Evolutionary conservation across 1,140 invertebrate genomes (phyloP), one percentile per base, ranked within the genome.

Genomic region (Leptinotarsa undecemlineata): DNA sequence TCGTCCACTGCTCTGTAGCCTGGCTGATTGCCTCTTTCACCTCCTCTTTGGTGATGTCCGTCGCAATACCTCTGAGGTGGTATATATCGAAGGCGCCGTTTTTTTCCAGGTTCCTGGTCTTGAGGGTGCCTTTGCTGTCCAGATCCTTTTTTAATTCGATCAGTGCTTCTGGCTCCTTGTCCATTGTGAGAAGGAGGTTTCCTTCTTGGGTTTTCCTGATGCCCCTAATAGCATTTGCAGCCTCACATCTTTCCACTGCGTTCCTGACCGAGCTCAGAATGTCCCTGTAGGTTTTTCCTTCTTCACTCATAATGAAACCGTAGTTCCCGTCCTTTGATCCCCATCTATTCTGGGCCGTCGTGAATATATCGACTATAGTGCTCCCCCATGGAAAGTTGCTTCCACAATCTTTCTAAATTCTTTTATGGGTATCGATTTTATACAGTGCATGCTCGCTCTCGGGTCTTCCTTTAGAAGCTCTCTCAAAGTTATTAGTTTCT

Each of bases 151-250:
- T 63, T 15, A 74, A 21, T 4, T 57, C 60, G n/a, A 67, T 48
- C 17, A 74, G 47, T 0, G 14, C 66, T 3, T 74, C 42, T 21
- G n/a, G 4, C 20, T 71, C 48, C 33, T 57, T 73, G 15, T 73
- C 72, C 51, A 67, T 47, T 5, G 42, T 74, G 1, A 77, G 70
- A n/a, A 74, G 47, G 13, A 77, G 19, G 14, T 74, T 72, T n/a
- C 76, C 76, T 14, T 75, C 48, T 20, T 75, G 72, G 3, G 69
- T 69, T 3, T 60, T 76, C 3, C 68, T 74, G 26, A 70, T 74
- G 13, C 19, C 15, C 60, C 20, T 47, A 57, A 13, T 8, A 33
- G 21, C 21, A 3, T 23, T 23, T 23, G 21, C 21, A 23, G 60
- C 73, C 17, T 26, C 26, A 15, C 20, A 42, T 5, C 26, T 71